These are phyloP conservation scores for Nyleta sp. DNA, from an alignment of 2,888 invertebrate species.

Conservation along the genomic window DNA sequence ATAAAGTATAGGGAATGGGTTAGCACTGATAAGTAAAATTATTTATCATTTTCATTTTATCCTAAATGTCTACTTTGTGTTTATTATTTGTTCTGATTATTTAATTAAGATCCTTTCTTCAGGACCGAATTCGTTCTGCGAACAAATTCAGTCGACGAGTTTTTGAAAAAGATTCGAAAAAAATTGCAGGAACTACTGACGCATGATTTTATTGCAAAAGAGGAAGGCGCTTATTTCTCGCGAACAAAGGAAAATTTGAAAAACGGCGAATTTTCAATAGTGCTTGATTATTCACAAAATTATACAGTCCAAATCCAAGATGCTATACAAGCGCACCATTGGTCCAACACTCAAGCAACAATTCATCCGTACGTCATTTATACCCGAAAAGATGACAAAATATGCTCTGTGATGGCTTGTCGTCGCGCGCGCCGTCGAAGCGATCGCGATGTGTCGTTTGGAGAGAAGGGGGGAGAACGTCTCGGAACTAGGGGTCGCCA, in stretches of 20 bases:
- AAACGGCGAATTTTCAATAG: conserved; percentile 11
- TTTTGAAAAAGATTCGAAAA: conserved; percentile 7
- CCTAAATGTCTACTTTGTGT: neutral
- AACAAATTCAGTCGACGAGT: neutral
- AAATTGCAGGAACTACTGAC: conserved; percentile 4
- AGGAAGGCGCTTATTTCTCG: neutral
- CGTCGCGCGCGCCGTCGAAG: too few relatives aligned
- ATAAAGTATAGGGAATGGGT: conserved; percentile 10
- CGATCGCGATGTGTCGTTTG: too few relatives aligned
- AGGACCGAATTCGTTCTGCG: neutral
- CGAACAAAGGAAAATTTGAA: conserved; percentile 2
- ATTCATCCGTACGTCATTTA: conserved; percentile 26
- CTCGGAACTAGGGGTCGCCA: too few relatives aligned
- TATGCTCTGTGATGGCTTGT: too few relatives aligned
- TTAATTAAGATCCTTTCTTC: neutral
- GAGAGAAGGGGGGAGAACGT: too few relatives aligned
- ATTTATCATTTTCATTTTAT: neutral
- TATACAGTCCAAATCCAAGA: conserved; percentile 32
- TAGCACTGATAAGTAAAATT: conserved; percentile 10
- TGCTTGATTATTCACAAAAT: conserved; percentile 32
- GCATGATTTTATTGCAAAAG: conserved; percentile 17
- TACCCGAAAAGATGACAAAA: neutral
- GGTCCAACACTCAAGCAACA: conserved; percentile 24
- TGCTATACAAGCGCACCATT: conserved; percentile 30
- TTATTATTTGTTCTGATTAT: neutral